phyloP scores from a whole-genome alignment of 2,797 vertebrate genomes.

The Macropodus opercularis region DNA sequence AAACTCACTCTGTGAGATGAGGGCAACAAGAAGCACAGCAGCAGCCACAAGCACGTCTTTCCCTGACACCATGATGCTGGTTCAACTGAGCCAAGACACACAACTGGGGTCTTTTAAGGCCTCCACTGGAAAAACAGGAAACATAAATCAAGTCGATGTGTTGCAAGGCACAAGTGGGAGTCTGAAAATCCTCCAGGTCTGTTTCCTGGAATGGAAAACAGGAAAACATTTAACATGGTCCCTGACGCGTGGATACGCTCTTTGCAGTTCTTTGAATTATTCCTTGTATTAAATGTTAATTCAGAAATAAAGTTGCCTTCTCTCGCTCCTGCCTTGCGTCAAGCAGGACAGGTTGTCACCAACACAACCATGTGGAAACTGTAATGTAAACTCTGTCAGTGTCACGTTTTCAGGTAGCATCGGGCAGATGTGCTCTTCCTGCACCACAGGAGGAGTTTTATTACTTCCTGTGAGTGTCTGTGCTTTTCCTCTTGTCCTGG shows the following conservation, averaged over 20 bases:
- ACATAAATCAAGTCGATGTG: conserved; percentile 54
- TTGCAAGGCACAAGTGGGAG: conserved; percentile 43
- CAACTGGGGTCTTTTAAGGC: conserved; percentile 27
- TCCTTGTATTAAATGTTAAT: too few relatives aligned
- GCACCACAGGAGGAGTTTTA: too few relatives aligned
- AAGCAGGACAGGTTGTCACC: too few relatives aligned
- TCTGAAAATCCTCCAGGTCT: neutral
- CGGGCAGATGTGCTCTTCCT: too few relatives aligned
- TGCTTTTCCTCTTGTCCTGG: too few relatives aligned
- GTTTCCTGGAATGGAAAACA: conserved; percentile 52
- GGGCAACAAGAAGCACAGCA: conserved; percentile 40
- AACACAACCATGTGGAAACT: too few relatives aligned
- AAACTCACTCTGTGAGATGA: conserved; percentile 67
- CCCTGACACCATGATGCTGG: conserved; percentile 46
- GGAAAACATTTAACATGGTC: conserved; percentile 26
- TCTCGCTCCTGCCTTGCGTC: too few relatives aligned
- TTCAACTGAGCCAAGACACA: neutral
- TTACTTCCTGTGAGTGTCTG: too few relatives aligned
- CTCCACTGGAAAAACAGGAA: conserved; percentile 27
- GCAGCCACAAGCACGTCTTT: conserved; percentile 24
- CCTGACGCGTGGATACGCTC: too few relatives aligned
- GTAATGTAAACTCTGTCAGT: too few relatives aligned
- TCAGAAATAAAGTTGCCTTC: too few relatives aligned
- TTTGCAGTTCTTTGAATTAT: neutral
- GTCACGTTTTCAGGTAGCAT: too few relatives aligned